Percentiles rank a stretch among this genome's conserved stretches.
Conservation (phyloP, 2,888 invertebrate genomes). For the Drosophila robusta region DNA sequence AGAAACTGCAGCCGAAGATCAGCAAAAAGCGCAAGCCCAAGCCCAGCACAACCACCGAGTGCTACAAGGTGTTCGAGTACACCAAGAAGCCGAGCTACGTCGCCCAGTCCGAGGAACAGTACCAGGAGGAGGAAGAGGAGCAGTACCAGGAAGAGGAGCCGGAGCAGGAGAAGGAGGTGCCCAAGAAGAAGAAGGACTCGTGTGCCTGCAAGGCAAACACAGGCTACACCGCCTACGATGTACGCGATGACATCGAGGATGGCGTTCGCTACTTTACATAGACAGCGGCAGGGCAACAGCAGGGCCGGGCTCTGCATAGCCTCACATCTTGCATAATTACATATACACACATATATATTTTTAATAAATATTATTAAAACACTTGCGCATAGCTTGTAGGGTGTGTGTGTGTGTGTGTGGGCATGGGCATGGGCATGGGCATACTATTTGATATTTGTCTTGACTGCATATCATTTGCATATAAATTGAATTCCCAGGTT, state of each 20-base stretch:
- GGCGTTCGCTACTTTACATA: conserved; percentile 67
- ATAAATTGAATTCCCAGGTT: conserved; percentile 77
- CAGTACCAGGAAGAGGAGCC: conserved; percentile 21
- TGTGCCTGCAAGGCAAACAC: conserved; percentile 25
- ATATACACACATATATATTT: conserved; percentile 47
- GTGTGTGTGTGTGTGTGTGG: background rate
- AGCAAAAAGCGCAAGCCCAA: conserved; percentile 38
- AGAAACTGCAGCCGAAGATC: conserved; percentile 42
- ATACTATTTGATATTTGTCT: conserved; percentile 61
- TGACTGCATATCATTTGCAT: conserved; percentile 78
- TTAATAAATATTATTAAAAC: conserved; percentile 76
- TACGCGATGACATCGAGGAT: conserved; percentile 54
- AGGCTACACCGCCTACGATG: conserved; percentile 48
- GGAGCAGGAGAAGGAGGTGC: conserved; percentile 5
- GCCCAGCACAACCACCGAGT: conserved; percentile 37
- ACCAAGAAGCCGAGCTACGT: conserved; percentile 10
- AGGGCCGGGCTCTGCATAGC: conserved; percentile 9
- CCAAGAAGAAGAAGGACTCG: conserved; percentile 3
- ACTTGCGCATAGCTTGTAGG: conserved; percentile 38
- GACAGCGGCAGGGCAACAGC: background rate
- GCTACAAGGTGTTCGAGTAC: conserved; percentile 34
- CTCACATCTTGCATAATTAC: conserved; percentile 65
- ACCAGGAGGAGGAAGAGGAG: conserved; percentile 17
- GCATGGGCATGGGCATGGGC: background rate
- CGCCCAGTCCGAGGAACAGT: conserved; percentile 15